Percentiles rank a stretch among this genome's conserved stretches.
phyloP scores from a whole-genome alignment of 2,888 invertebrate genomes.

The Lordiphosa fenestrarum region DNA sequence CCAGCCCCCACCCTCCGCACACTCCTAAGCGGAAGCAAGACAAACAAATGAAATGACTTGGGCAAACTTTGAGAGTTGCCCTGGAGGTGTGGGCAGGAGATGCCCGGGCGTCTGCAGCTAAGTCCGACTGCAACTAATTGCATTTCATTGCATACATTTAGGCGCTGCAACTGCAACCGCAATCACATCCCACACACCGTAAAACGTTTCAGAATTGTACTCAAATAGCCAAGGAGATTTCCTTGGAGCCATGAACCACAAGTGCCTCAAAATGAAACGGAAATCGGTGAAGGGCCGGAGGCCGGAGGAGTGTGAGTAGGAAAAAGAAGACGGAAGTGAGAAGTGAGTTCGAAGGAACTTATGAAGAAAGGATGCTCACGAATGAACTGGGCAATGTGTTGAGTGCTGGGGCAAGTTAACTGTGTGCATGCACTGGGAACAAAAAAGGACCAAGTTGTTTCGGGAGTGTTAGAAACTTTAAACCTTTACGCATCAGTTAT shows the following conservation, averaged over 20 bases:
- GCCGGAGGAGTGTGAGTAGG: slow-evolving; percentile 11
- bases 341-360: slow-evolving; percentile 12
- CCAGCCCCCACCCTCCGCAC: slow-evolving; percentile 3
- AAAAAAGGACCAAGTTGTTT: not conserved
- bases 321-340: slow-evolving; percentile 1
- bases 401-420: slow-evolving; percentile 28
- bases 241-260: slow-evolving; percentile 48
- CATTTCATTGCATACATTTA: slow-evolving; percentile 70
- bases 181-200: slow-evolving; percentile 56
- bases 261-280: slow-evolving; percentile 34
- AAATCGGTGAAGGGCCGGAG: slow-evolving; percentile 12
- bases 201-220: slow-evolving; percentile 70
- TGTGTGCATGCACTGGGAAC: slow-evolving; percentile 39
- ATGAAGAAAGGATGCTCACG: slow-evolving; percentile 8
- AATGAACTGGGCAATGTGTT: slow-evolving; percentile 10
- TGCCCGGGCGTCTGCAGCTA: slow-evolving; percentile 1
- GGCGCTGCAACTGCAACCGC: slow-evolving; percentile 41
- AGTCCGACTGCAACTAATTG: slow-evolving; percentile 61
- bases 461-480: too few species aligned
- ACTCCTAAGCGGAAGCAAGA: slow-evolving; percentile 43
- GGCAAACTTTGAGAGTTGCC: slow-evolving; percentile 26
- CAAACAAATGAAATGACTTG: slow-evolving; percentile 68
- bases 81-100: not conserved
- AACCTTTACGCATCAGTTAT: too few species aligned
- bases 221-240: slow-evolving; percentile 63